Evolutionary conservation across 1,140 invertebrate species (phyloP).

Genomic region (Drosophila elegans): DNA sequence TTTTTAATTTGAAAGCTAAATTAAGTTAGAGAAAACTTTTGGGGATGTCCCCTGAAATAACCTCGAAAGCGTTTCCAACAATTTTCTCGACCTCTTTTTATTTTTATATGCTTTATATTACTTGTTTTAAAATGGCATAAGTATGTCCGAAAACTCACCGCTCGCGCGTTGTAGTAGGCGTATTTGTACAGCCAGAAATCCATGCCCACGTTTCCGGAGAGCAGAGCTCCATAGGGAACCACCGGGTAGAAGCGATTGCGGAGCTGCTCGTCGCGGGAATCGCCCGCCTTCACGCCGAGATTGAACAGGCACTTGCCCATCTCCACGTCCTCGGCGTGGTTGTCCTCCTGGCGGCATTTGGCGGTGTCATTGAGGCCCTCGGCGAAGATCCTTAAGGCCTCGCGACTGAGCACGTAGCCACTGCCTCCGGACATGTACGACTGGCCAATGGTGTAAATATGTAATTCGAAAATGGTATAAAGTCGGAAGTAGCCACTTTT

Average conservation of each 20-base stretch:
- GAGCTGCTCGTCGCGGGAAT: constrained; percentile 92
- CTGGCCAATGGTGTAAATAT: constrained; percentile 71
- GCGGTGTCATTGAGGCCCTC: constrained; percentile 86
- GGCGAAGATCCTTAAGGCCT: constrained; percentile 90
- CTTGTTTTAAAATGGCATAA: no score
- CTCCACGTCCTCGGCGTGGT: constrained; percentile 94
- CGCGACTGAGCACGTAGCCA: constrained; percentile 95
- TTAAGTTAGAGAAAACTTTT: no score
- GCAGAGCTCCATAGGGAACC: constrained; percentile 30
- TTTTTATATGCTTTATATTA: no score
- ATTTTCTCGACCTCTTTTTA: no score
- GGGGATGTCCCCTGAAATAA: no score
- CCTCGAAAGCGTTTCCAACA: no score
- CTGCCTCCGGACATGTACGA: constrained; percentile 98
- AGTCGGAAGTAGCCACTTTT: background rate
- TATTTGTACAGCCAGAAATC: constrained; percentile 63
- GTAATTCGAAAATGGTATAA: no score
- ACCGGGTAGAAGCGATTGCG: constrained; percentile 91
- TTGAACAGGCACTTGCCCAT: constrained; percentile 95
- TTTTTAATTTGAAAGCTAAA: no score
- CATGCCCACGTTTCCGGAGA: constrained; percentile 35
- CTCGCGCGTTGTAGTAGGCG: constrained; percentile 89
- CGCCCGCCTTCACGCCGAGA: constrained; percentile 93
- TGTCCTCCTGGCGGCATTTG: constrained; percentile 85
- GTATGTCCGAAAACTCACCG: constrained; percentile 42